These are phyloP conservation scores for Panzeria rudis DNA, from an alignment of 2,888 invertebrate genomes.

Conservation along the genomic window DNA sequence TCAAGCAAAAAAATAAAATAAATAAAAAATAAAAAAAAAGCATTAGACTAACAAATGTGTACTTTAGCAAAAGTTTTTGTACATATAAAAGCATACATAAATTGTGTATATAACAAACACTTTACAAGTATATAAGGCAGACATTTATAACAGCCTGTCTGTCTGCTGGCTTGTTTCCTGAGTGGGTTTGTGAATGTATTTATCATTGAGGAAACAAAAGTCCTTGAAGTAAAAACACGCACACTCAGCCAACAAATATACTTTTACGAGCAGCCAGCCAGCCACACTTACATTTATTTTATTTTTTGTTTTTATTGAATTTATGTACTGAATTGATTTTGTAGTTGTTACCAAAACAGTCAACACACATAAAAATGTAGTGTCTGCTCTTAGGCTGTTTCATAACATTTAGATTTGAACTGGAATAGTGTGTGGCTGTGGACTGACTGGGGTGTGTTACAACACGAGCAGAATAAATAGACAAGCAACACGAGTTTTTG, in stretches of 20 bases:
- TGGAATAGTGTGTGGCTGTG: neutral
- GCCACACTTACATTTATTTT: constrained; percentile 42
- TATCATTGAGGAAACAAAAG: constrained; percentile 66
- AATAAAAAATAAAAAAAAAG: constrained; percentile 3
- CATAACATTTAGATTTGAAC: neutral
- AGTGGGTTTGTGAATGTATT: constrained; percentile 29
- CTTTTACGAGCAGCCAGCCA: constrained; percentile 31
- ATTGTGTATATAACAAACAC: constrained; percentile 20
- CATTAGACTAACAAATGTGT: constrained; percentile 19
- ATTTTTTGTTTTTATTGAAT: constrained; percentile 28
- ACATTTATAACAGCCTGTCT: constrained; percentile 48
- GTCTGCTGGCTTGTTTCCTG: constrained; percentile 45
- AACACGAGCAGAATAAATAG: neutral
- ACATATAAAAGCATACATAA: neutral
- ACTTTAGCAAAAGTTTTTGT: constrained; percentile 27
- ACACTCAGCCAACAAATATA: neutral
- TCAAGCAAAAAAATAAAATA: neutral
- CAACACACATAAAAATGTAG: constrained; percentile 14
- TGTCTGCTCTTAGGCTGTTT: constrained; percentile 66
- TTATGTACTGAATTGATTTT: constrained; percentile 5
- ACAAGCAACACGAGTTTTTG: constrained; percentile 1
- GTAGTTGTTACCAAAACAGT: constrained; percentile 6
- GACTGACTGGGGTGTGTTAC: neutral
- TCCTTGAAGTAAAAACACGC: constrained; percentile 69
- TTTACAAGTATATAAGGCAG: constrained; percentile 44